phyloP scores from a whole-genome alignment of 2,113 vertebrate species.

The Brachyhypopomus occidentalis region DNA sequence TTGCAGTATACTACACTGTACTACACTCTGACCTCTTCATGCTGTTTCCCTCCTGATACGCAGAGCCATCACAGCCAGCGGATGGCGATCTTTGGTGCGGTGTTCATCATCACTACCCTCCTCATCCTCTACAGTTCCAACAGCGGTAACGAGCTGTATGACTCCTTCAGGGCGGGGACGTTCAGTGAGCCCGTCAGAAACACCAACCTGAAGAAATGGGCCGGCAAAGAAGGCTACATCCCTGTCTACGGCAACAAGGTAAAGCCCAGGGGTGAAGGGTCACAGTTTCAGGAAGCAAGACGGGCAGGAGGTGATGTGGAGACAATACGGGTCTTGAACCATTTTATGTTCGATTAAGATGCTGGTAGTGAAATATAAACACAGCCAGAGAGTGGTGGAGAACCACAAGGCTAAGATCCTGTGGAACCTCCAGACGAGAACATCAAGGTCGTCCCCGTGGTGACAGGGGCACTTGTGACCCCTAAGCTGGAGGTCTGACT shows the following conservation, averaged over 20 bases:
- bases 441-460: no score
- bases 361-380: no score
- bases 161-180: slow-evolving; percentile 64
- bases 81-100: slow-evolving; percentile 80
- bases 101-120: slow-evolving; percentile 88
- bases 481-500: no score
- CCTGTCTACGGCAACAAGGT: slow-evolving; percentile 90
- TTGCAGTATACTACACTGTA: neutral
- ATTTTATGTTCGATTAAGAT: no score
- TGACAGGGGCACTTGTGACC: no score
- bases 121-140: slow-evolving; percentile 93
- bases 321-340: no score
- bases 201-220: slow-evolving; percentile 85
- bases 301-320: no score
- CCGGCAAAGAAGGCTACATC: slow-evolving; percentile 78
- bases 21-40: neutral
- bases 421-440: no score
- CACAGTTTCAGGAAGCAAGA: no score
- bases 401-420: no score
- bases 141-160: slow-evolving; percentile 77
- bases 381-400: no score
- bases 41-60: neutral
- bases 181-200: slow-evolving; percentile 63
- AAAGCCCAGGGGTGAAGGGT: slow-evolving; percentile 26
- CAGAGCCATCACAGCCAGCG: slow-evolving; percentile 80